Evolutionary conservation across 2,888 invertebrate species (phyloP).

Genomic region (Amitus sp.): DNA sequence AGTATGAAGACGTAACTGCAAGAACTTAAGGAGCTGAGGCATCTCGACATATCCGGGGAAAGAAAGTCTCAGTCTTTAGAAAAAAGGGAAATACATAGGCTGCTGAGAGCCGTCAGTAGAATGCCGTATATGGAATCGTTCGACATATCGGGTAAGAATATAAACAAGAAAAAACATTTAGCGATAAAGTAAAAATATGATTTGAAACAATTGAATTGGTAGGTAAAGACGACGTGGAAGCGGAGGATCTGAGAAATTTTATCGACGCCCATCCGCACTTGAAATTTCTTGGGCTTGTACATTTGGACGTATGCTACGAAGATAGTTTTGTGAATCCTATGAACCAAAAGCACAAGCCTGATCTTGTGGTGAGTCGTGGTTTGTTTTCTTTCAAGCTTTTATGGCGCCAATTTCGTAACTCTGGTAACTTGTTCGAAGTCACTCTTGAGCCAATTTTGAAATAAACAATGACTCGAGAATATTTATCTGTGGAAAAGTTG

Average conservation of each 20-base stretch:
- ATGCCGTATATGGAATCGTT: slow-evolving; percentile 71
- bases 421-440: too few species aligned
- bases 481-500: too few species aligned
- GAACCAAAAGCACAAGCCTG: slow-evolving; percentile 62
- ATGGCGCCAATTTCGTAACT: too few species aligned
- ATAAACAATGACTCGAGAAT: too few species aligned
- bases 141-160: slow-evolving; percentile 71
- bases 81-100: slow-evolving; percentile 65
- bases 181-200: too few species aligned
- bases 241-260: slow-evolving; percentile 65
- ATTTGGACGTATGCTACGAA: slow-evolving; percentile 69
- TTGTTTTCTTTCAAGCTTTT: too few species aligned
- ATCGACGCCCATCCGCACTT: slow-evolving; percentile 66
- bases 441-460: too few species aligned
- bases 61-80: too few species aligned
- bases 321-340: slow-evolving; percentile 66
- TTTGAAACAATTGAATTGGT: too few species aligned
- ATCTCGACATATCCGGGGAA: too few species aligned
- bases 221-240: slow-evolving; percentile 68
- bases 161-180: neutral
- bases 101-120: slow-evolving; percentile 65
- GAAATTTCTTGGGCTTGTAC: slow-evolving; percentile 69
- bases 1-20: too few species aligned
- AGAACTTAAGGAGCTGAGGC: too few species aligned
- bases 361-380: slow-evolving; percentile 65